Evolutionary conservation across 53 echinoderm and acorn worm genomes (phyloP), one percentile per base, ranked within the genome.

Genomic region (Arbacia lixula): DNA sequence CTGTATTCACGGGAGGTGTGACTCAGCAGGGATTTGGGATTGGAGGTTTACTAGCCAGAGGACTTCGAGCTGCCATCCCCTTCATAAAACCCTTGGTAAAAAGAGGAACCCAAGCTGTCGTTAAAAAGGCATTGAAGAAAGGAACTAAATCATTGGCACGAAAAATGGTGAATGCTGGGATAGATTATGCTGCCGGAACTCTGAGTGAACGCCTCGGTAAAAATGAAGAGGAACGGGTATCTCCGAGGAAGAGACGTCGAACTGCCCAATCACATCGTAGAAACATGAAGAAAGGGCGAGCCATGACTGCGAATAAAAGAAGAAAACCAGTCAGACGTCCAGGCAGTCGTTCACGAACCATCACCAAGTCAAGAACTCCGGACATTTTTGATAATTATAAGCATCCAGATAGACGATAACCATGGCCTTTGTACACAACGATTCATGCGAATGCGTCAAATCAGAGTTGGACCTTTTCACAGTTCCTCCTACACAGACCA

Each of bases 361-460:
- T 20, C 29, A 24, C 17, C 22, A 3, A 26, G 50, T 29, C n/a
- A 83, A 83, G 83, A 83, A 37, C 83, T 66, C 66, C 66, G 14
- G 83, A 83, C 46, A 83, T 83, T 1, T 83, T 83, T 31, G 83
- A 83, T 50, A 50, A 83, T 29, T 66, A 83, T 49, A 1, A 11
- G 4, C 9, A 9, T 12, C 31, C 3, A 73, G 53, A 29, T 24
- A 2, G n/a, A 64, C 5, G 19, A 19, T 17, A 68, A 88, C 22
- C 28, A 94, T 94, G 94, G 80, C 94, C 12, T 64, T 91, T 5
- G 20, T 93, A 22, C 93, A 93, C 65, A 78, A 73, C 5, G 27
- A 91, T 29, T 94, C 94, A 16, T 91, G 90, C 46, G 82, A 92
- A 63, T 95, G 89, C 62, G 81, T 85, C 2, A 87, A 92, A 53